Evolutionary conservation across 2,797 vertebrate species (phyloP), one percentile per base, ranked within the genome.

Genomic region (Distichodus sexfasciatus): DNA sequence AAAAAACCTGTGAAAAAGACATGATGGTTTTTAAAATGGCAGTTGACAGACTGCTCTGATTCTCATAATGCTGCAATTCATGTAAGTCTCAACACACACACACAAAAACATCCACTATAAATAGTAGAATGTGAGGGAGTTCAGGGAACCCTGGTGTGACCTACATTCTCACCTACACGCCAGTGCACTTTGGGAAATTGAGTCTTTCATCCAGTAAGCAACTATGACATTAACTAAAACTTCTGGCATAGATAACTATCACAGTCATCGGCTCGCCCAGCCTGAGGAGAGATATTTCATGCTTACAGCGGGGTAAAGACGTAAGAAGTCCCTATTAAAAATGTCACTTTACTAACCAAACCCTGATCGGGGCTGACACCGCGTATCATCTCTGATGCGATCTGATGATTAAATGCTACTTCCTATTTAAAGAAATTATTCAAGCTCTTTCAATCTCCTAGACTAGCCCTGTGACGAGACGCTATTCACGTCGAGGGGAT

Each of bases 71-170:
- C 17, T 15, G 40, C 23, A 46, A 28, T 10, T 11, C 14, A 31
- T 53, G 28, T 23, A 47, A 33, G 19, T 55, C 29, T 19, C 19
- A 58, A 58, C 26, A 15, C 28, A 67, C 8, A 67, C 51, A 51
- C 26, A 48, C 66, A 57, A 14, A 28, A 21, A 47, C 21, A 48
- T n/a, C 17, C 3, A 23, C 66, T 69, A 60, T 51, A 60, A 51
- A 51, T 60, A 69, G 66, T 35, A 23, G 29, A 55, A 28, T 51
- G 14, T 61, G 44, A 28, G 57, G 35, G 55, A 69, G 55, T 69
- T 60, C 46, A 41, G 66, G 55, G 35, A 61, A 51, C 66, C 44
- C 55, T 60, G 66, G 2, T 41, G 43, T 69, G 55, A 53, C 67
- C 67, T 69, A 69, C 47, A 61, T 69, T 61, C 36, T 51, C 46